Evolutionary conservation across 2,888 invertebrate genomes (phyloP), one percentile per base, ranked within the genome.

Genomic region (Deilephila porcellus): DNA sequence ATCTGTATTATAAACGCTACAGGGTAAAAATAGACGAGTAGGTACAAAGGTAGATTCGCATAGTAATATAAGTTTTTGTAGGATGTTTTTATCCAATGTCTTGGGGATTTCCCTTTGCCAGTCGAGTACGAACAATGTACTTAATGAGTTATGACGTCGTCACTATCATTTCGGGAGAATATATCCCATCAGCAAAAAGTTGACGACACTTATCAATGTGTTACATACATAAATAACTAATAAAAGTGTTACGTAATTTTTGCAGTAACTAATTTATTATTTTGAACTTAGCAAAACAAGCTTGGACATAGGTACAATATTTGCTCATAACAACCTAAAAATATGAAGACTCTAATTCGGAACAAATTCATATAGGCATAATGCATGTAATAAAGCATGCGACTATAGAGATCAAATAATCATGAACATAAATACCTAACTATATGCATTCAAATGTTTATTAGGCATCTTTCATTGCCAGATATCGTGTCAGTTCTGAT

Each of bases 31-130:
- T 63, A 19, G 14, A 29, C n/a, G 64, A 20, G 45, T 25, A 37
- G 4, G 19, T 32, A n/a, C 3, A 25, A 14, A 37, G 0, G 20
- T 64, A 64, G 11, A 45, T 25, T 52, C 52, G 14, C 25, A 17
- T 17, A n/a, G n/a, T 64, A n/a, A 8, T 45, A 45, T 45, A 64
- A 64, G 20, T 11, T 64, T 64, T 20, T 64, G 20, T 37, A 14
- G 25, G 25, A 45, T 17, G 67, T 67, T 67, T 67, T 67, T 67
- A 25, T 67, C 17, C 17, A 4, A 52, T 17, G 45, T 52, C 4
- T 64, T 45, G 67, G 67, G 67, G 67, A 67, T 52, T 67, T 52
- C 52, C 67, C 25, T 25, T 52, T 67, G 67, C 0, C 20, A 52
- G 17, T 3, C 17, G 45, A 25, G 37, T 52, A 6, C 17, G 25